phyloP scores from a whole-genome alignment of 1,140 invertebrate species.

The Vanessa tameamea region DNA sequence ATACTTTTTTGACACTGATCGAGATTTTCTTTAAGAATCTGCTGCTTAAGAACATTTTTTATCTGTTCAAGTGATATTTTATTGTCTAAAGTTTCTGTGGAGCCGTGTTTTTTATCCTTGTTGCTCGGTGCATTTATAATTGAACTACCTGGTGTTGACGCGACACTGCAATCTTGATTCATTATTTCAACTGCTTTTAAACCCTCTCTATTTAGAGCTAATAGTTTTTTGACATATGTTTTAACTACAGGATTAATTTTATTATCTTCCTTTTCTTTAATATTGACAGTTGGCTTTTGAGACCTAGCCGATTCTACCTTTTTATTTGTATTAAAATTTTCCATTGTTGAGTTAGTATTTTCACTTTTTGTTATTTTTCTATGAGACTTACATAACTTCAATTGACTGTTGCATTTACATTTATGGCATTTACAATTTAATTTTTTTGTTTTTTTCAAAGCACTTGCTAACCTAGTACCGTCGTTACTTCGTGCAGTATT shows the following conservation, averaged over 20 bases:
- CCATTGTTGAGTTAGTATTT: slow-evolving; percentile 29
- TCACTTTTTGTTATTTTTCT: slow-evolving; percentile 21
- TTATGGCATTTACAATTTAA: slow-evolving; percentile 34
- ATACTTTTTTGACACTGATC: slow-evolving; percentile 5
- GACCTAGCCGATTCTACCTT: slow-evolving; percentile 15
- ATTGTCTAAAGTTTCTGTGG: slow-evolving; percentile 31
- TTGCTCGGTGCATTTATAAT: slow-evolving; percentile 74
- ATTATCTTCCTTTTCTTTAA: slow-evolving; percentile 7
- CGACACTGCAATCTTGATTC: slow-evolving; percentile 77
- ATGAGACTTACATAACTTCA: slow-evolving; percentile 37
- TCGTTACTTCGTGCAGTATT: slow-evolving; percentile 46
- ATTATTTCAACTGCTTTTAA: slow-evolving; percentile 77
- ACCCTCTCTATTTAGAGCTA: slow-evolving; percentile 76
- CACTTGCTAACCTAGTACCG: slow-evolving; percentile 13
- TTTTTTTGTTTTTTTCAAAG: slow-evolving; percentile 18
- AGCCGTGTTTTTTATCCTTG: slow-evolving; percentile 38
- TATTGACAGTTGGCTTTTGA: slow-evolving; percentile 10
- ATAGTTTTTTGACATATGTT: slow-evolving; percentile 77
- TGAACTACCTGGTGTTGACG: slow-evolving; percentile 80
- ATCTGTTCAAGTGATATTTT: slow-evolving; percentile 72
- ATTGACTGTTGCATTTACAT: slow-evolving; percentile 34
- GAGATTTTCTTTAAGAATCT: slow-evolving; percentile 52
- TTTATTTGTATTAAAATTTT: not conserved
- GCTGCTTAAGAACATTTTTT: slow-evolving; percentile 59
- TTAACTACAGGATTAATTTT: slow-evolving; percentile 66